phyloP scores from a whole-genome alignment of 2,888 invertebrate genomes.

The Crepidodera aurea region DNA sequence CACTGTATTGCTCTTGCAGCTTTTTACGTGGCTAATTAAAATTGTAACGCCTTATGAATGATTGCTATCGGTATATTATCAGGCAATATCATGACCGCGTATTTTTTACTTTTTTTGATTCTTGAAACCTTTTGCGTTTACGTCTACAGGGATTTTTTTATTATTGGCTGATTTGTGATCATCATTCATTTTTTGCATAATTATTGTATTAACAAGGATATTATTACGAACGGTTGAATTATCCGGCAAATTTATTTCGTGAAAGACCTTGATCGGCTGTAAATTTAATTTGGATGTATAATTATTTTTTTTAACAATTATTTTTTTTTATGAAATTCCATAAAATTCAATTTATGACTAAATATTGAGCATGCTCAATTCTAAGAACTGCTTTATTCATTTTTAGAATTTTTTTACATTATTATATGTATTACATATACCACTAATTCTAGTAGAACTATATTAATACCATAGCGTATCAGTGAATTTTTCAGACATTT shows the following conservation, averaged over 20 bases:
- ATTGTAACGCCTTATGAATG: slow-evolving; percentile 44
- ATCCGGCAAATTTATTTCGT: neutral
- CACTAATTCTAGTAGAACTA: too few relatives aligned
- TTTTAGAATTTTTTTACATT: too few relatives aligned
- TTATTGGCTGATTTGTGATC: neutral
- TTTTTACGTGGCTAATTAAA: slow-evolving; percentile 44
- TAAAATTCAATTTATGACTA: too few relatives aligned
- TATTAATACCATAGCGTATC: too few relatives aligned
- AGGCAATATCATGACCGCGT: slow-evolving; percentile 19
- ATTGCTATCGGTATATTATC: slow-evolving; percentile 31
- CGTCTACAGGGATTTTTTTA: slow-evolving; percentile 9
- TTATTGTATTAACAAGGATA: neutral
- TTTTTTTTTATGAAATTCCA: too few relatives aligned
- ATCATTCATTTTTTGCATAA: neutral
- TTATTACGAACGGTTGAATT: neutral
- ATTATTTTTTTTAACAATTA: too few relatives aligned
- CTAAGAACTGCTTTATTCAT: too few relatives aligned
- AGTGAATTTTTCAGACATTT: too few relatives aligned
- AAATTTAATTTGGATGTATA: neutral
- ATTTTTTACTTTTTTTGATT: slow-evolving; percentile 11
- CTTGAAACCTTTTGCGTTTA: neutral
- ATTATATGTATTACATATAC: too few relatives aligned
- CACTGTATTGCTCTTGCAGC: slow-evolving; percentile 12
- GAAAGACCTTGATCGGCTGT: neutral
- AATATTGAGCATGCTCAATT: too few relatives aligned